Conservation (phyloP, 1,140 invertebrate genomes). For the Drosophila kepulauana region DNA sequence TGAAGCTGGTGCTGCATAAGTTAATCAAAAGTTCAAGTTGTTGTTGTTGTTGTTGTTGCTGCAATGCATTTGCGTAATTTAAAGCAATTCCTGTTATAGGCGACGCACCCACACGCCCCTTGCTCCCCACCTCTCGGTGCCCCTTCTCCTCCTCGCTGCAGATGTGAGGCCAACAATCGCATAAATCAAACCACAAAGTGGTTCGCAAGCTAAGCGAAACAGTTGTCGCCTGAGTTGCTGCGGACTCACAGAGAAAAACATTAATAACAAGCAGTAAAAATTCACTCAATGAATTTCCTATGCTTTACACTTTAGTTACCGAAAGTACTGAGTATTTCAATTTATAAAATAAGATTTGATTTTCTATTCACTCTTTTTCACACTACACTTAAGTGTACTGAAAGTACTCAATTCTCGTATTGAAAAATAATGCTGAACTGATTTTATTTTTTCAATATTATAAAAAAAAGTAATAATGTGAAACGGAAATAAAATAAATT, state of each 20-base stretch:
- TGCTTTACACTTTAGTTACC: too few species aligned
- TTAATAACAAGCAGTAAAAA: too few species aligned
- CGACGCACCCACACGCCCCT: slow-evolving; percentile 75
- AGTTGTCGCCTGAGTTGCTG: slow-evolving; percentile 24
- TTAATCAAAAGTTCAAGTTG: slow-evolving; percentile 80
- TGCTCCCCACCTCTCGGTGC: not conserved
- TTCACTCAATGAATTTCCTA: too few species aligned
- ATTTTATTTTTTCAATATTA: too few species aligned
- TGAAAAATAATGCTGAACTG: too few species aligned
- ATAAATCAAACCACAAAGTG: slow-evolving; percentile 80
- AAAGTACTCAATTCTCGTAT: too few species aligned
- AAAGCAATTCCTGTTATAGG: slow-evolving; percentile 78
- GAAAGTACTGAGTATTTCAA: too few species aligned
- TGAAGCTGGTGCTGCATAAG: slow-evolving; percentile 39
- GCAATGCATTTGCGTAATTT: slow-evolving; percentile 74
- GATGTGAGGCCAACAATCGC: slow-evolving; percentile 58
- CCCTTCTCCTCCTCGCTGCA: slow-evolving; percentile 6
- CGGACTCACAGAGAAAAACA: not conserved
- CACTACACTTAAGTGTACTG: too few species aligned
- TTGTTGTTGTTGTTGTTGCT: slow-evolving; percentile 38
- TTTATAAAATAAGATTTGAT: too few species aligned
- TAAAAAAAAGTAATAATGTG: too few species aligned
- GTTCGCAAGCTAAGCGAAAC: slow-evolving; percentile 42
- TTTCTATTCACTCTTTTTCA: too few species aligned
- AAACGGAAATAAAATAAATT: too few species aligned